Evolutionary conservation across 2,113 vertebrate species (phyloP).

Genomic region (Thymallus thymallus): DNA sequence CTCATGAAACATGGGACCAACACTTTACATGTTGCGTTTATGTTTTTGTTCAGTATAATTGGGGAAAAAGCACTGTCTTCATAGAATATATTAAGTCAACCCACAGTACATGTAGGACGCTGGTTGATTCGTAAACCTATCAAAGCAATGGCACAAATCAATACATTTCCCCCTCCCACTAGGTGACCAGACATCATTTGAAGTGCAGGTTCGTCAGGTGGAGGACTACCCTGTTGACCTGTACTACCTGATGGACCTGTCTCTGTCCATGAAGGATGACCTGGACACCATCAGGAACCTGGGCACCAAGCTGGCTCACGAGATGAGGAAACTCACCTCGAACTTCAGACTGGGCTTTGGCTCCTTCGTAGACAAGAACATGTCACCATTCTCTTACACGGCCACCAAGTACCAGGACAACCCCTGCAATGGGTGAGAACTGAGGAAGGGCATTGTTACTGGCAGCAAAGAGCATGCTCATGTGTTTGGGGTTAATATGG

Average conservation of each 20-base stretch:
- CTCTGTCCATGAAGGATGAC: slow-evolving; percentile 98
- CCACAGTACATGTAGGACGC: no score
- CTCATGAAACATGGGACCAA: no score
- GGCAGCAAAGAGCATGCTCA: not conserved
- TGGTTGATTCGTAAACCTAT: no score
- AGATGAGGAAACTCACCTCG: slow-evolving; percentile 97
- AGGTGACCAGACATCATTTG: slow-evolving; percentile 85
- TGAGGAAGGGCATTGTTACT: slow-evolving; percentile 68
- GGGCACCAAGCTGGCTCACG: slow-evolving; percentile 89
- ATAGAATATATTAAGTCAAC: no score
- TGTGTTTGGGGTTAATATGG: not conserved
- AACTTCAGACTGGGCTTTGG: slow-evolving; percentile 97
- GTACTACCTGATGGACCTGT: slow-evolving; percentile 99
- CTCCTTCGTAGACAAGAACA: slow-evolving; percentile 94
- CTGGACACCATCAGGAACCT: slow-evolving; percentile 89
- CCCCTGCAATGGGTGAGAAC: slow-evolving; percentile 89
- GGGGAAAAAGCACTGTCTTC: not conserved
- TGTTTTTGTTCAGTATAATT: no score
- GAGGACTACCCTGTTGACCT: slow-evolving; percentile 97
- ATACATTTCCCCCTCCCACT: slow-evolving; percentile 46
- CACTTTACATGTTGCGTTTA: no score
- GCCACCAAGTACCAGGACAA: slow-evolving; percentile 91
- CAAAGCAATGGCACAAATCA: no score
- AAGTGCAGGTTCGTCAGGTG: slow-evolving; percentile 93
- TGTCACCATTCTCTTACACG: slow-evolving; percentile 95